Percentiles rank a stretch among this genome's conserved stretches.
Evolutionary conservation across 1,140 invertebrate species (phyloP).

Genomic region (Sarcophaga peregrina): DNA sequence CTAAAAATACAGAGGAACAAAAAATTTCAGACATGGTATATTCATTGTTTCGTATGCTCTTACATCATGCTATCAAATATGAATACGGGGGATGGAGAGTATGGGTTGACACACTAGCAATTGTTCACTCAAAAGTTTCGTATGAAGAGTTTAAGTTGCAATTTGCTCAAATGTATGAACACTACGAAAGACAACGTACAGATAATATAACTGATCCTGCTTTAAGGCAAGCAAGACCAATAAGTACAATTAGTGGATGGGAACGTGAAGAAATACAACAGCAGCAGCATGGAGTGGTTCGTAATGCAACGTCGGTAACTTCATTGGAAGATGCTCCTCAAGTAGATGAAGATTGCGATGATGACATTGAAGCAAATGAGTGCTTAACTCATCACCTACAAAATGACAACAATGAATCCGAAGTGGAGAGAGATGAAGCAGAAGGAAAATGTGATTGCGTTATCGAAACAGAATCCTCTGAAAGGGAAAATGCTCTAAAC

Average conservation of each 20-base stretch:
- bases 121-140: slow-evolving; percentile 98
- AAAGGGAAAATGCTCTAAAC: background rate
- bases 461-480: slow-evolving; percentile 16
- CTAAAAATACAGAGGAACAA: slow-evolving; percentile 93
- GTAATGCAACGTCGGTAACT: slow-evolving; percentile 54
- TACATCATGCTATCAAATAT: slow-evolving; percentile 99
- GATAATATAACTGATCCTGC: slow-evolving; percentile 95
- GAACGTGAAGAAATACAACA: slow-evolving; percentile 74
- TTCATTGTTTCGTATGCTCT: slow-evolving; percentile 93
- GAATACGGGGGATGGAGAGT: slow-evolving; percentile 99
- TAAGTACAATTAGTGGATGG: slow-evolving; percentile 96
- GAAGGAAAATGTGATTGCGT: slow-evolving; percentile 19
- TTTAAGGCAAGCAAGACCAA: slow-evolving; percentile 89
- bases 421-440: slow-evolving; percentile 11
- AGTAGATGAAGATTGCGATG: slow-evolving; percentile 43
- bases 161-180: slow-evolving; percentile 97
- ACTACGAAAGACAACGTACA: slow-evolving; percentile 91
- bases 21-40: slow-evolving; percentile 99
- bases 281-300: slow-evolving; percentile 53
- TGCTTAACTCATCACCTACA: background rate
- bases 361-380: slow-evolving; percentile 22
- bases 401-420: slow-evolving; percentile 4
- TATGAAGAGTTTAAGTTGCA: slow-evolving; percentile 97
- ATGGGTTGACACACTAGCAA: slow-evolving; percentile 99
- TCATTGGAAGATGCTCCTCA: slow-evolving; percentile 62